Evolutionary conservation across 2,888 invertebrate species (phyloP), one percentile per base, ranked within the genome.

Genomic region (Sinotaia quadrata): DNA sequence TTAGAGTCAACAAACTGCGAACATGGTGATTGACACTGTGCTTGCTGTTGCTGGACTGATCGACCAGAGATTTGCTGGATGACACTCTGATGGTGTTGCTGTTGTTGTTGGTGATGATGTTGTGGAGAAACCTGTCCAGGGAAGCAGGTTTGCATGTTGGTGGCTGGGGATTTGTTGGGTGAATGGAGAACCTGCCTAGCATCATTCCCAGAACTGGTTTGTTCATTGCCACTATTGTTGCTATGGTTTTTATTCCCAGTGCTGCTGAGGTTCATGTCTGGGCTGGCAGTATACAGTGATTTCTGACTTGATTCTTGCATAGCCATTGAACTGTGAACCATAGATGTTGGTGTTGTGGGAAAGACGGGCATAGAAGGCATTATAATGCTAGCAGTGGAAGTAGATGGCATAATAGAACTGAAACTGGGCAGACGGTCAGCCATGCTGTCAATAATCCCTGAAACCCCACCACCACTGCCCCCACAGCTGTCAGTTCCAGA

Each of bases 381-480:
- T 2, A 58, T 37, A 15, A 47, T 37, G 8, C 47, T 34, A 47
- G 61, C 56, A 8, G 24, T 47, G 8, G 58, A 47, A 24, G 54
- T 29, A 33, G 47, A 34, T 33, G 66, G 69, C 60, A 69, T 71
- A 33, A 75, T 73, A 27, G 65, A 67, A 12, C 73, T 71, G 34
- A 73, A 75, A 33, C 73, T 71, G 10, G 73, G 69, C 41, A 75
- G 62, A n/a, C 69, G 69, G 29, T 73, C 75, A 27, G 68, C 56
- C 54, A 73, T 71, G 27, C 65, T 70, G 44, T 70, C 67, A 33
- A 67, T 65, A 10, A 73, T 63, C 18, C 68, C 68, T 33, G 67
- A 58, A 15, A 65, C 65, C 60, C 68, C 66, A 51, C 69, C 66
- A 10, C 65, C 68, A 58, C 65, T 59, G 10, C 41, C 59, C 49